Conservation (phyloP, 1,140 invertebrate species). For the Nymphalis io region DNA sequence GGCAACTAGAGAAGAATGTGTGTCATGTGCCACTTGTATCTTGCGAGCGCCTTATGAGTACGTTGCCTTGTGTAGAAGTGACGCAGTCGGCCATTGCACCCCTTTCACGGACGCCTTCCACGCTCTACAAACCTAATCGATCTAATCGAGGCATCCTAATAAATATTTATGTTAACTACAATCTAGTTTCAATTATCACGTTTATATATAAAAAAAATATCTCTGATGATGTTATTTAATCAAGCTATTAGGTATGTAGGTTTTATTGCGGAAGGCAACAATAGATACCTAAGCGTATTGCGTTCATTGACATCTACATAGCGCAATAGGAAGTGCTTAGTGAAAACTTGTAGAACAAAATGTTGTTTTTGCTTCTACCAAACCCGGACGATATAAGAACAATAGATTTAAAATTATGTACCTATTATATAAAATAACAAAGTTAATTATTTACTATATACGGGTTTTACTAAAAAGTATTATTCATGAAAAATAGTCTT, state of each 20-base stretch:
- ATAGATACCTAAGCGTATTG: slow-evolving; percentile 46
- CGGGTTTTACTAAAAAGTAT: too few relatives aligned
- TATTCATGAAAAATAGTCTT: too few relatives aligned
- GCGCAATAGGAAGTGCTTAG: slow-evolving; percentile 57
- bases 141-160: slow-evolving; percentile 55
- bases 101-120: slow-evolving; percentile 74
- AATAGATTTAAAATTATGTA: not conserved
- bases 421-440: too few relatives aligned
- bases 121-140: slow-evolving; percentile 74
- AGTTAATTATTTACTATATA: too few relatives aligned
- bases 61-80: slow-evolving; percentile 48
- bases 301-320: slow-evolving; percentile 59
- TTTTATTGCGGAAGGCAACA: slow-evolving; percentile 32
- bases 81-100: slow-evolving; percentile 74
- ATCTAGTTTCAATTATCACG: not conserved
- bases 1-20: slow-evolving; percentile 69
- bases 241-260: slow-evolving; percentile 15
- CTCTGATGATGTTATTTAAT: slow-evolving; percentile 20
- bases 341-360: slow-evolving; percentile 48
- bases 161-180: slow-evolving; percentile 47
- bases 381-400: slow-evolving; percentile 39
- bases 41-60: slow-evolving; percentile 48
- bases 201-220: not conserved
- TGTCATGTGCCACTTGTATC: slow-evolving; percentile 68
- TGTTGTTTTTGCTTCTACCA: slow-evolving; percentile 3